Percentiles rank a stretch among this genome's conserved stretches.
phyloP scores from a whole-genome alignment of 2,113 vertebrate species.

The Fulica atra region DNA sequence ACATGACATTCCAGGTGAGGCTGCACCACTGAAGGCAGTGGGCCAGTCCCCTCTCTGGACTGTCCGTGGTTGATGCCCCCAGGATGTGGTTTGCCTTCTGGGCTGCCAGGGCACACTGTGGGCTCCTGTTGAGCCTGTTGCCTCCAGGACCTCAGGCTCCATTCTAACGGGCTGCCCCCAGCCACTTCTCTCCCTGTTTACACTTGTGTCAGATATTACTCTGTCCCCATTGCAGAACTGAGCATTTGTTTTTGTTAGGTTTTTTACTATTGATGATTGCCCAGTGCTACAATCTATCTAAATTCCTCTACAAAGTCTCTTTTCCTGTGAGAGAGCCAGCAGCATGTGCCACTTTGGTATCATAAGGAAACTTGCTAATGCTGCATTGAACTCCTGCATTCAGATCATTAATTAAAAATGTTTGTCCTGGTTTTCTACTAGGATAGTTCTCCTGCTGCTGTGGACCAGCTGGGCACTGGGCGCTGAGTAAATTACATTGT shows the following conservation, averaged over 20 bases:
- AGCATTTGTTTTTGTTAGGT: neutral
- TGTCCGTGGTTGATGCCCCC: neutral
- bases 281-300: neutral
- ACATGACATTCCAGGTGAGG: neutral
- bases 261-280: neutral
- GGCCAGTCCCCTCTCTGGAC: neutral
- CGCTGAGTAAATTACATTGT: no score
- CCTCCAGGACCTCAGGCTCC: neutral
- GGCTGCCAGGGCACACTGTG: neutral
- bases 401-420: neutral
- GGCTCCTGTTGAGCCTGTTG: neutral
- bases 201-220: accelerated
- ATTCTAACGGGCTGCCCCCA: neutral
- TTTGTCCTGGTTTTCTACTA: no score
- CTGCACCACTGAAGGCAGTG: accelerated
- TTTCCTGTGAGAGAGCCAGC: neutral
- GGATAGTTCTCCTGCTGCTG: no score
- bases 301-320: neutral
- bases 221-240: neutral
- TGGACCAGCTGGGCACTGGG: no score
- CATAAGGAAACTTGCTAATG: neutral
- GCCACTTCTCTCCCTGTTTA: no score
- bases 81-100: neutral
- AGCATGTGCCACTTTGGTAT: neutral
- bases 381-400: neutral